Evolutionary conservation across 2,888 invertebrate genomes (phyloP), one percentile per base, ranked within the genome.

Genomic region (Marasmarcha lunaedactyla): DNA sequence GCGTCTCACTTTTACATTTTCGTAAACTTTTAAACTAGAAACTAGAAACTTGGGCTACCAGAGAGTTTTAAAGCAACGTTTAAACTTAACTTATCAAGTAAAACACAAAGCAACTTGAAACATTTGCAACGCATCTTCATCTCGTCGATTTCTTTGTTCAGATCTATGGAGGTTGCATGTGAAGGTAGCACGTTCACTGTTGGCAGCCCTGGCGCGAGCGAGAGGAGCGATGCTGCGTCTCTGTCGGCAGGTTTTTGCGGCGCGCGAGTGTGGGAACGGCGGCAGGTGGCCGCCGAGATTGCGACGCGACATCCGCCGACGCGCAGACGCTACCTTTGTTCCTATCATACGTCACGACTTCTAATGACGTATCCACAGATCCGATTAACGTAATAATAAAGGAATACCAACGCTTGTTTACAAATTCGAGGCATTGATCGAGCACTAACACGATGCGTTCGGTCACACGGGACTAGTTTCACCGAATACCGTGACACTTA

Each of bases 241-340:
- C 34, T 2, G 13, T 34, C 13, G 57, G 52, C 70, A 58, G 57
- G 76, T 83, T 81, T 83, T 83, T 81, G 78, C 81, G 77, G 78
- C 79, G 79, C 74, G 71, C 73, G 81, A 83, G 83, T 83, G 83
- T 83, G 83, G 83, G 83, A 83, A 83, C 81, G 67, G 66, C 71
- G 76, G 83, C 83, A 83, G 83, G 83, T 83, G 83, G 77, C 71
- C 73, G 13, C 78, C 59, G 81, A 79, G 83, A 83, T 81, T 81
- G 81, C 77, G 76, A 69, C 70, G 77, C 76, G 81, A 81, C 83
- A 83, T 83, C 83, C 81, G 81, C 77, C 68, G 69, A 78, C 81
- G 77, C 78, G n/a, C 77, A 76, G 79, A 78, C 77, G 77, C 81
- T 78, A 77, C 81, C 71, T 71, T 71, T 73, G 71, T 72, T 68